Evolutionary conservation across 2,113 vertebrate genomes (phyloP), one percentile per base, ranked within the genome.

Genomic region (Emydocephalus ijimae): DNA sequence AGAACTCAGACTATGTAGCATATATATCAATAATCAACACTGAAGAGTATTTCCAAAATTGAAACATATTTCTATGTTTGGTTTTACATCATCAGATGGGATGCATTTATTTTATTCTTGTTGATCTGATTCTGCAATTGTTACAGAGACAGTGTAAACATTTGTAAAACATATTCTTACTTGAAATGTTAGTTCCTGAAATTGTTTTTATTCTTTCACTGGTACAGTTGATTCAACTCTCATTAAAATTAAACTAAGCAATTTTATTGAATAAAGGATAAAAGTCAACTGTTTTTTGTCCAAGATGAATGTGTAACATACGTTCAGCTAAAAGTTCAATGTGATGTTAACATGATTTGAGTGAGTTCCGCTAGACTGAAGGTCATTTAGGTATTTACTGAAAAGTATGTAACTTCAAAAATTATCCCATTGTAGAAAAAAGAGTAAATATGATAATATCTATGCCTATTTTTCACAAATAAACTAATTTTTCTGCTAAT

Each of bases 31-130:
- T 89, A 85, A 39, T 74, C 24, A n/a, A 56, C 14, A 89, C 10
- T 50, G 52, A 94, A 11, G 0, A 85, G 48, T 34, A 50, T 34
- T 93, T 90, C 92, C n/a, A n/a, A 94, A 96, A 92, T 87, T 90
- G 93, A 39, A 95, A 57, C 74, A 90, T n/a, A 34, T 0, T 89
- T 57, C 8, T 89, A 89, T 90, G 54, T 57, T 94, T 90, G 21
- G 91, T 8, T 91, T 85, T 91, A 29, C 1, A 26, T 88, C 56
- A n/a, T 45, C 9, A 20, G 55, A 26, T 89, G 26, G 57, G 52
- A 91, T 61, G 34, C 34, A 48, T 50, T 43, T 43, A 39, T 81
- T 50, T 43, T 43, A 39, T 81, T 81, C 74, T 81, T 81, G 90
- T 54, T 50, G 59, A 7, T 0, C 0, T 9, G 3, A 21, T 1